A percentile compares a stretch with the other conserved stretches of the same genome.
Evolutionary conservation across 2,888 invertebrate genomes (phyloP).

Genomic region (Dromius quadrimaculatus): DNA sequence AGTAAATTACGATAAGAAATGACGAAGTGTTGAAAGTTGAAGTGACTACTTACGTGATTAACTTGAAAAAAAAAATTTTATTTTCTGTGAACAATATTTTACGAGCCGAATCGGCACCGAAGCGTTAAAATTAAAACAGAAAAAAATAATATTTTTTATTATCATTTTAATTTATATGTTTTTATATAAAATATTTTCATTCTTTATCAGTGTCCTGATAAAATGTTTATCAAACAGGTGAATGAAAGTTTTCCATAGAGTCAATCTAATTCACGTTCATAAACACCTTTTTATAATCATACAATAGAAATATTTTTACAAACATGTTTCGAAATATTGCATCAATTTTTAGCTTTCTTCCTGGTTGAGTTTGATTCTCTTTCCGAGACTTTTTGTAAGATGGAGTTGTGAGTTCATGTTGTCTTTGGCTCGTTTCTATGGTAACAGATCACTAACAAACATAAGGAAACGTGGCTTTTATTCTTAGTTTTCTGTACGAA

Average conservation of each 20-base stretch:
- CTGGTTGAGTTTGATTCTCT: too few species aligned
- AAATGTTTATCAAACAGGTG: too few species aligned
- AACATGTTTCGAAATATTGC: not conserved
- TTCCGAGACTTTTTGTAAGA: not conserved
- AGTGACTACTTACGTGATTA: conserved; percentile 16
- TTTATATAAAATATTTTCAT: too few species aligned
- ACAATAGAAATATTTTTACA: not conserved
- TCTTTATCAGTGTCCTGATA: too few species aligned
- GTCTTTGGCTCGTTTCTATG: not conserved
- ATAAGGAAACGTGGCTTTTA: conserved; percentile 6
- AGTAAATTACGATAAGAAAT: conserved; percentile 13
- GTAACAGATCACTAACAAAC: conserved; percentile 11
- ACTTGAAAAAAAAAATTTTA: not conserved
- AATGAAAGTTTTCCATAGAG: too few species aligned
- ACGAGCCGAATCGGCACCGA: too few species aligned
- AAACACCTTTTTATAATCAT: not conserved
- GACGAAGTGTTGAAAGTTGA: conserved; percentile 9
- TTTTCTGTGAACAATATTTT: too few species aligned
- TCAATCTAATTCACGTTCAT: not conserved
- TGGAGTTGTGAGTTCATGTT: not conserved
- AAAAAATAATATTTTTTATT: too few species aligned
- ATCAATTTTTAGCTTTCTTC: not conserved
- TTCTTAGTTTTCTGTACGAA: not conserved
- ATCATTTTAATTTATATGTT: too few species aligned
- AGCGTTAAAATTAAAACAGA: too few species aligned